phyloP scores from a whole-genome alignment of 1,140 invertebrate genomes.

The Zaprionus kolodkinae region DNA sequence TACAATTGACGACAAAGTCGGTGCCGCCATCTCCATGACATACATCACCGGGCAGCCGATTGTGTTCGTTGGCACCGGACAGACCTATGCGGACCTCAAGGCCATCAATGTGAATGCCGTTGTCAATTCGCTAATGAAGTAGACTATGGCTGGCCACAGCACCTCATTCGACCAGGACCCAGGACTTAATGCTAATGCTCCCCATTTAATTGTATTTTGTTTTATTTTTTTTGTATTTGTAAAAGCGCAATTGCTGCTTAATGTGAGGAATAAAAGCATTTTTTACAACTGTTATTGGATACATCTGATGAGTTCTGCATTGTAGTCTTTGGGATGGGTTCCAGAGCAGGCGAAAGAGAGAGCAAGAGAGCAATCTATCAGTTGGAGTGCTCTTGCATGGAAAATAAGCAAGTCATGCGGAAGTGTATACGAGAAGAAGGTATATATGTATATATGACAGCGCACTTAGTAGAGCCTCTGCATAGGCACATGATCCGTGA shows the following conservation, averaged over 20 bases:
- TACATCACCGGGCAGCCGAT: slow-evolving; percentile 99
- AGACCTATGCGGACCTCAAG: slow-evolving; percentile 99
- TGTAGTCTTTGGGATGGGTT: neutral
- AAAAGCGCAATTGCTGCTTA: slow-evolving; percentile 4
- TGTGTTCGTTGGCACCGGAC: slow-evolving; percentile 99
- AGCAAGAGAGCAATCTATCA: no score
- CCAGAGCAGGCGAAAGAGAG: no score
- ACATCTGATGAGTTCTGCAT: neutral
- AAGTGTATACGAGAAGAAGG: no score
- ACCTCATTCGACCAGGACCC: neutral
- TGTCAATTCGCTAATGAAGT: slow-evolving; percentile 98
- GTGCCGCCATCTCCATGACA: slow-evolving; percentile 99
- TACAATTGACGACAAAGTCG: slow-evolving; percentile 99
- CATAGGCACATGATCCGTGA: no score
- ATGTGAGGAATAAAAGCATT: slow-evolving; percentile 29
- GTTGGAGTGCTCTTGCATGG: no score
- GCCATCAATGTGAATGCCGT: slow-evolving; percentile 98
- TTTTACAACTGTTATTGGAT: slow-evolving; percentile 29
- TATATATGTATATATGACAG: no score
- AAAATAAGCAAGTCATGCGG: no score
- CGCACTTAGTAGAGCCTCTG: no score
- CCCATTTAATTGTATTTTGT: slow-evolving; percentile 1
- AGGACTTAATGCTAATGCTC: slow-evolving; percentile 4
- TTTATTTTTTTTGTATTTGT: slow-evolving; percentile 21
- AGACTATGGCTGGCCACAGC: neutral